phyloP scores from a whole-genome alignment of 2,888 invertebrate species.

The Tenthredo amoena region DNA sequence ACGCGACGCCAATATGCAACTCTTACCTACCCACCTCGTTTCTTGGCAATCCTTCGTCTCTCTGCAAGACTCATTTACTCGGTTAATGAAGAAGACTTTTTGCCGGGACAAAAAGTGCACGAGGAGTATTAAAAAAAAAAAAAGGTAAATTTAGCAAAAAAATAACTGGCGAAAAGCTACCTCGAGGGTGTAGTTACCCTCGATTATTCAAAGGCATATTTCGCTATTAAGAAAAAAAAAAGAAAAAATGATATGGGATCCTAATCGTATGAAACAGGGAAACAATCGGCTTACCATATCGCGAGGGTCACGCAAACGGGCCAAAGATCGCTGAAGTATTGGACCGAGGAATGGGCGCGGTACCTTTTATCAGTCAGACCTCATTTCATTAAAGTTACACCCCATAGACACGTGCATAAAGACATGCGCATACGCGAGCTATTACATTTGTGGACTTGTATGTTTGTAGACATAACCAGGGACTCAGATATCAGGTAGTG shows the following conservation, averaged over 20 bases:
- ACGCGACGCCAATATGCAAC: constrained; percentile 55
- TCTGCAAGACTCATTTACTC: constrained; percentile 41
- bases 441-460: neutral
- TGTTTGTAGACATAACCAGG: neutral
- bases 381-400: constrained; percentile 51
- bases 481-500: neutral
- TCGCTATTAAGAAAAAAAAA: neutral
- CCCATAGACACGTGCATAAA: constrained; percentile 26
- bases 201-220: neutral
- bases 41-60: constrained; percentile 13
- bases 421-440: neutral
- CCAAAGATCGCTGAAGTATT: neutral
- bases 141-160: neutral
- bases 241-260: neutral
- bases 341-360: constrained; percentile 34
- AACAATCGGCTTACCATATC: neutral
- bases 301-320: neutral
- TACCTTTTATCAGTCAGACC: constrained; percentile 46
- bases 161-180: neutral
- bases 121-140: neutral
- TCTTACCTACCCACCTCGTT: neutral
- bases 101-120: neutral
- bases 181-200: neutral
- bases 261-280: neutral
- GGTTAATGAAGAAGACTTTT: constrained; percentile 45